A percentile compares a stretch with the other conserved stretches of the same genome.
These are phyloP conservation scores for Orthosia gothica DNA, from an alignment of 2,888 invertebrate species.

Conservation along the genomic window DNA sequence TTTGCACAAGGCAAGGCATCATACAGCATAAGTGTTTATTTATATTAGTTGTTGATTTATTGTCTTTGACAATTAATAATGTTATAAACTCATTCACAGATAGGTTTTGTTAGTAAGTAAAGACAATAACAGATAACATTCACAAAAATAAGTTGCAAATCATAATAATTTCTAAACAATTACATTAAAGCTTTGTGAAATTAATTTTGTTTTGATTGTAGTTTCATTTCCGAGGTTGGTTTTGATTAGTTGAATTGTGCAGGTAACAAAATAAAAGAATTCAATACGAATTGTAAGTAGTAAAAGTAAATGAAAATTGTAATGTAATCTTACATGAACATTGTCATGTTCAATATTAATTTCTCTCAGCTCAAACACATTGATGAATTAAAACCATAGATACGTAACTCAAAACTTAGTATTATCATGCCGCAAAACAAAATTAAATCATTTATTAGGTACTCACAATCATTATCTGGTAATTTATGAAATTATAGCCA, in stretches of 20 bases:
- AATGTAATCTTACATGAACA: neutral
- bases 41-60: neutral
- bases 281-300: neutral
- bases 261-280: conserved; percentile 3
- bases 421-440: conserved; percentile 55
- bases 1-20: conserved; percentile 1
- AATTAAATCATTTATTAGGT: conserved; percentile 15
- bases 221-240: conserved; percentile 35
- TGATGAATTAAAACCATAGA: neutral
- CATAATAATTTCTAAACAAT: conserved; percentile 21
- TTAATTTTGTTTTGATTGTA: conserved; percentile 20
- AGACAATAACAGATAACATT: conserved; percentile 41
- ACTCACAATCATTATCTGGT: conserved; percentile 64
- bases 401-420: conserved; percentile 15
- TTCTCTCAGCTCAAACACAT: conserved; percentile 21
- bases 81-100: conserved; percentile 73
- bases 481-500: conserved; percentile 30
- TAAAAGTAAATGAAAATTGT: neutral
- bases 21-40: conserved; percentile 20
- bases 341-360: neutral
- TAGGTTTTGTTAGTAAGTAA: conserved; percentile 55
- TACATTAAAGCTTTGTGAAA: conserved; percentile 26
- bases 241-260: neutral
- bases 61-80: conserved; percentile 23
- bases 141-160: conserved; percentile 17